Evolutionary conservation across 2,797 vertebrate species (phyloP).

Genomic region (Gallirallus australis): DNA sequence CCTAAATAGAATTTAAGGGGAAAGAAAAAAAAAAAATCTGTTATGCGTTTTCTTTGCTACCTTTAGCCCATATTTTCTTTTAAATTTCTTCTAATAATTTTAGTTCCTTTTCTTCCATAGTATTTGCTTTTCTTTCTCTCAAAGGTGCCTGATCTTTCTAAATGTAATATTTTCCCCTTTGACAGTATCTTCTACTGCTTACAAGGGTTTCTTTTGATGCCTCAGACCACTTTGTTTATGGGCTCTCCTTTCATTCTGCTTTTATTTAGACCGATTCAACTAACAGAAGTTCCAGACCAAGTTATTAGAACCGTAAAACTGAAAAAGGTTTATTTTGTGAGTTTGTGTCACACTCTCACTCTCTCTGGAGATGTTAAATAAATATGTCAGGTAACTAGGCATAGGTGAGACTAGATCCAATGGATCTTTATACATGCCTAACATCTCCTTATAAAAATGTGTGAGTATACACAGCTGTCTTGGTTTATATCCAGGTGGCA

Average conservation of each 20-base stretch:
- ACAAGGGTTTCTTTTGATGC: background rate
- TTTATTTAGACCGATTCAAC: background rate
- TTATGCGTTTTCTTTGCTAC: background rate
- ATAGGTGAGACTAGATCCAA: background rate
- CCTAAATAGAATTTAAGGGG: background rate
- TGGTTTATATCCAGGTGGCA: background rate
- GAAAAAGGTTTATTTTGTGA: background rate
- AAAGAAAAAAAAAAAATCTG: too few species aligned
- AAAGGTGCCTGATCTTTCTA: constrained; percentile 1
- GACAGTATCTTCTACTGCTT: background rate
- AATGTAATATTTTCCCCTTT: background rate
- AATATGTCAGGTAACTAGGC: background rate
- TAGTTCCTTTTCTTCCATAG: background rate
- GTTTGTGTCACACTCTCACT: background rate
- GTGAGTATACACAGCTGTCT: background rate
- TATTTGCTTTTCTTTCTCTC: background rate
- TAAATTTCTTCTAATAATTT: background rate
- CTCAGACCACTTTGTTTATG: constrained; percentile 1
- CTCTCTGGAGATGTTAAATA: background rate
- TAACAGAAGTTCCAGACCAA: background rate
- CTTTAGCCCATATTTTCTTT: background rate
- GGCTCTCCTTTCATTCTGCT: background rate
- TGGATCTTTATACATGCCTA: background rate
- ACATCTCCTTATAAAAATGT: background rate
- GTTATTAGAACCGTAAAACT: background rate